These are phyloP conservation scores for Drosophila biarmipes DNA, from an alignment of 1,140 invertebrate species.

Conservation along the genomic window DNA sequence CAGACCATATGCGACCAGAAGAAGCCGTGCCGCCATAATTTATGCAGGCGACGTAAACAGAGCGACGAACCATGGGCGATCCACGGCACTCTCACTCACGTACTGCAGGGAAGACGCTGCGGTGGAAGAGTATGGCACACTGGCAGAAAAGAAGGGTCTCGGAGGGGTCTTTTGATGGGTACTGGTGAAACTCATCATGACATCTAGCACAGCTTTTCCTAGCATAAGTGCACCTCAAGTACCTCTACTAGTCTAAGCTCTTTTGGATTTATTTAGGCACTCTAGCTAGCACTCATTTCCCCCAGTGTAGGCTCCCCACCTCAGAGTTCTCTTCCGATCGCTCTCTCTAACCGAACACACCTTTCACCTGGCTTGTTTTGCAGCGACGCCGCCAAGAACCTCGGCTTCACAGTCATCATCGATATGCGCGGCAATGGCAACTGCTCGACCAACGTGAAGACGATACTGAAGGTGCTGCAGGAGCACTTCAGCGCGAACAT, in stretches of 20 bases:
- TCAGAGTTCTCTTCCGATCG: conserved; percentile 21
- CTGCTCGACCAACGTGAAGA: conserved; percentile 98
- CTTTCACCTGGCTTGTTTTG: conserved; percentile 78
- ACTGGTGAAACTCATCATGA: too few species aligned
- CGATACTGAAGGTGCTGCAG: conserved; percentile 97
- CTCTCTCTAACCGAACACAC: conserved; percentile 32
- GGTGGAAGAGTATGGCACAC: conserved; percentile 10
- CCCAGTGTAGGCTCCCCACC: conserved; percentile 11
- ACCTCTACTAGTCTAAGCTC: too few species aligned
- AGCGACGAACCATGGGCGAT: conserved; percentile 68
- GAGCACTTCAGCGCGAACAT: conserved; percentile 96
- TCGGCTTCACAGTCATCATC: conserved; percentile 97
- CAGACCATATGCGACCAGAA: conserved; percentile 15
- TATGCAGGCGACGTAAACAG: conserved; percentile 79
- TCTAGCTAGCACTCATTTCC: not conserved
- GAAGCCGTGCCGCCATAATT: conserved; percentile 65
- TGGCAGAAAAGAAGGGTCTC: not conserved
- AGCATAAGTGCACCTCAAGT: too few species aligned
- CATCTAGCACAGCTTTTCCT: too few species aligned
- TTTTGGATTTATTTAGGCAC: not conserved
- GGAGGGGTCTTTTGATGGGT: too few species aligned
- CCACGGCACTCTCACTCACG: conserved; percentile 77
- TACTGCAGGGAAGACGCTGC: conserved; percentile 23
- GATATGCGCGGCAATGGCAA: conserved; percentile 95
- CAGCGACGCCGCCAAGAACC: conserved; percentile 94